Base-by-base conservation (phyloP, 2,797 vertebrate species). In the Apogon hyalosoma region DNA sequence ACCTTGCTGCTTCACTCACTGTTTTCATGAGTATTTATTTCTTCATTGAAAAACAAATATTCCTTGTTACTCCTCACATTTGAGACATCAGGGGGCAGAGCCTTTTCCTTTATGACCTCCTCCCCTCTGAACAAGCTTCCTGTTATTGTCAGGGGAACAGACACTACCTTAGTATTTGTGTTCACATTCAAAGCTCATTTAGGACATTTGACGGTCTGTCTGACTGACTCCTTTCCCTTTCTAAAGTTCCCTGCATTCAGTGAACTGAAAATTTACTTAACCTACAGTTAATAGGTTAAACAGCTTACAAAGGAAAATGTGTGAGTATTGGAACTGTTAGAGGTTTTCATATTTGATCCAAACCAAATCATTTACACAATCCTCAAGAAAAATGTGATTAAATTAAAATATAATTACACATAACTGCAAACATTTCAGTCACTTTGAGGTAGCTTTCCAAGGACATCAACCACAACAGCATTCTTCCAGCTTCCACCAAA, bases 131-230 rank as follows among this genome's bases (percentile, higher is more conserved):
- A 36, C 9, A 36, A 88, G 87, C 69, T 90, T 90, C 87, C 85
- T 82, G 83, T 80, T 77, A 81, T 90, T 87, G 88, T 88, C 68
- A 51, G 18, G 43, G 59, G 42, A 65, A 54, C 72, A 57, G 71
- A 84, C 75, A 75, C 68, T 69, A 59, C 72, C 73, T 75, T 65
- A 73, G 55, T 82, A 68, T 80, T 82, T 77, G 80, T 47, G 39
- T 58, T 50, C 59, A 16, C 28, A 73, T 42, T 64, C 62, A 69
- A 63, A 61, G 51, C 75, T 62, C 55, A 69, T 62, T 52, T 45
- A 58, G 54, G 50, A 48, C 51, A 47, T 50, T 19, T 79, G 50
- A 62, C 54, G 68, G 48, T 33, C 55, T 36, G 58, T 52, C 38
- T 47, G 24, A 48, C 19, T 9, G 46, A 14, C 46, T 38, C 63